phyloP scores from a whole-genome alignment of 2,888 invertebrate species.

The Synanthedon tipuliformis region DNA sequence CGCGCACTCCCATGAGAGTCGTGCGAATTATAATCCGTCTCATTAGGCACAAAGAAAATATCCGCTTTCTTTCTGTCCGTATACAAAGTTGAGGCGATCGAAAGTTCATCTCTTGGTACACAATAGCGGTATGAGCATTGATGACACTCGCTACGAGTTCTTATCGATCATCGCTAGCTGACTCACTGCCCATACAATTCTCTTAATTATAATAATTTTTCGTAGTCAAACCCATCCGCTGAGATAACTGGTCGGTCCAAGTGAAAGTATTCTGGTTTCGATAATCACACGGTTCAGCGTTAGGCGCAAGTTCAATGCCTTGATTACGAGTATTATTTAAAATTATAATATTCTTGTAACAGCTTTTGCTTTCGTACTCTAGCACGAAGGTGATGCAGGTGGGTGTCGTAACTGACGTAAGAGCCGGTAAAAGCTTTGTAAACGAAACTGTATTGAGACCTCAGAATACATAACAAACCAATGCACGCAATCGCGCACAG shows the following conservation, averaged over 20 bases:
- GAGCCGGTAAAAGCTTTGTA: slow-evolving; percentile 8
- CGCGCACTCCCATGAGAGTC: slow-evolving; percentile 35
- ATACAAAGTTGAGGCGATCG: slow-evolving; percentile 37
- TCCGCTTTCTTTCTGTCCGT: slow-evolving; percentile 45
- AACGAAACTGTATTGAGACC: not conserved
- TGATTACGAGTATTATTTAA: slow-evolving; percentile 59
- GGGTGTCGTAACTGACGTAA: slow-evolving; percentile 43
- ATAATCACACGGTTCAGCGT: slow-evolving; percentile 47
- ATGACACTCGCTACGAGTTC: slow-evolving; percentile 38
- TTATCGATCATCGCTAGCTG: slow-evolving; percentile 55
- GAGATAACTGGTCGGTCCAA: slow-evolving; percentile 35
- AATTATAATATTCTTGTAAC: slow-evolving; percentile 42
- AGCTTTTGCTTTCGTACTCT: slow-evolving; percentile 1
- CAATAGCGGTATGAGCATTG: slow-evolving; percentile 13
- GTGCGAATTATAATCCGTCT: slow-evolving; percentile 50
- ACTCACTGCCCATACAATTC: slow-evolving; percentile 56
- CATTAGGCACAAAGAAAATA: slow-evolving; percentile 49
- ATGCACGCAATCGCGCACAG: too few species aligned
- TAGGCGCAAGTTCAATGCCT: slow-evolving; percentile 64
- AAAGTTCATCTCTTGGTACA: slow-evolving; percentile 44
- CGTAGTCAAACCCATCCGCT: slow-evolving; percentile 44
- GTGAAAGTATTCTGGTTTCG: slow-evolving; percentile 64
- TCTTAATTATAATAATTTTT: slow-evolving; percentile 60
- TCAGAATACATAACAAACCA: too few species aligned
- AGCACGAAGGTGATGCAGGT: slow-evolving; percentile 27